Conservation (phyloP, 2,797 vertebrate species). For the Anabacerthia variegaticeps region DNA sequence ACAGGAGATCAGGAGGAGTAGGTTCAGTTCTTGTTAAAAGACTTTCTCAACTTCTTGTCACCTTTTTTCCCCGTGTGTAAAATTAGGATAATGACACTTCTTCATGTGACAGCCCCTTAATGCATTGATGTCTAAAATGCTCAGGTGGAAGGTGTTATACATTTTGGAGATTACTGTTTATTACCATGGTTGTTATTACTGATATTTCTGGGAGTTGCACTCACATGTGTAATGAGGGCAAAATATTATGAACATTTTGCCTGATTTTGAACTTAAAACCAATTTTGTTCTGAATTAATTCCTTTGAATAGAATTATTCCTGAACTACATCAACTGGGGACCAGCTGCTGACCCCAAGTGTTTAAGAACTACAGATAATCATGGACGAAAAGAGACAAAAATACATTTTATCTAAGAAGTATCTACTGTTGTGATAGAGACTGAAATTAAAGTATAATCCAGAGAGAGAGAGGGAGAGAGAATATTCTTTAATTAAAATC, state of each 20-base stretch:
- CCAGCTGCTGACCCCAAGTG: slow-evolving; percentile 58
- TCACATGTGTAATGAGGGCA: neutral
- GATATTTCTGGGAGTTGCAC: neutral
- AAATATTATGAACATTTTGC: slow-evolving; percentile 49
- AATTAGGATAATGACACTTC: slow-evolving; percentile 50
- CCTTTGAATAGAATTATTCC: slow-evolving; percentile 55
- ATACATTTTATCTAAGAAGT: slow-evolving; percentile 67
- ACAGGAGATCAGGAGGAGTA: neutral
- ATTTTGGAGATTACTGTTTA: slow-evolving; percentile 40
- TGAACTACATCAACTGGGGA: slow-evolving; percentile 47
- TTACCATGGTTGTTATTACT: neutral
- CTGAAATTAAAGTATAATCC: slow-evolving; percentile 69
- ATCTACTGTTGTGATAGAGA: slow-evolving; percentile 63
- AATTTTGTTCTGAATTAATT: slow-evolving; percentile 56
- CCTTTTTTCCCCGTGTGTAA: slow-evolving; percentile 9
- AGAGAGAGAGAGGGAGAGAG: slow-evolving; percentile 6
- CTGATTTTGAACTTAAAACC: slow-evolving; percentile 36
- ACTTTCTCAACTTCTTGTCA: slow-evolving; percentile 12
- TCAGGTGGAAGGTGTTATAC: slow-evolving; percentile 9
- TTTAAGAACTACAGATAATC: slow-evolving; percentile 64
- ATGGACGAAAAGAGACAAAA: slow-evolving; percentile 55
- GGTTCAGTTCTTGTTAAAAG: neutral
- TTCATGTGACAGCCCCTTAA: slow-evolving; percentile 4
- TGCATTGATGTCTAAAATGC: neutral
- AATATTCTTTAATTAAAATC: slow-evolving; percentile 70